These are phyloP conservation scores for Zaprionus vittiger DNA, from an alignment of 1,140 invertebrate genomes.

Conservation along the genomic window DNA sequence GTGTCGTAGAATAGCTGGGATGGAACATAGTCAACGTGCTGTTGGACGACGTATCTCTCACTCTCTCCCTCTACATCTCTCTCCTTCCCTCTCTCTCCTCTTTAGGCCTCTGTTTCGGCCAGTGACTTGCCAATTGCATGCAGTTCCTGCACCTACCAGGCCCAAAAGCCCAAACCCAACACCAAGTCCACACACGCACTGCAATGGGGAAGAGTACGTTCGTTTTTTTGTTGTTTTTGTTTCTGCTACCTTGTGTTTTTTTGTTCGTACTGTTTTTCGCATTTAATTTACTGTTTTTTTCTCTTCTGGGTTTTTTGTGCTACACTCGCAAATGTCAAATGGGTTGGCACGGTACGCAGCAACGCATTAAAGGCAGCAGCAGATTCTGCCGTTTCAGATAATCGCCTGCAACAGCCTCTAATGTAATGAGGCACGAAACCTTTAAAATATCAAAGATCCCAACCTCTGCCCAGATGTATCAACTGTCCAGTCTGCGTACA, in stretches of 20 bases:
- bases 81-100: neutral
- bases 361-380: conserved; percentile 60
- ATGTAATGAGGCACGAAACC: conserved; percentile 52
- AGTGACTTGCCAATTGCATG: conserved; percentile 43
- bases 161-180: neutral
- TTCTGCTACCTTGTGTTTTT: conserved; percentile 28
- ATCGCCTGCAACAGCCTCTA: conserved; percentile 38
- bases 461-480: conserved; percentile 25
- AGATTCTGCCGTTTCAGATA: conserved; percentile 40
- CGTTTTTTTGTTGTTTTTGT: conserved; percentile 19
- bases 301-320: conserved; percentile 22
- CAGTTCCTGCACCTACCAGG: conserved; percentile 31
- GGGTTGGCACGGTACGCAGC: conserved; percentile 63
- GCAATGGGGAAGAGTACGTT: neutral
- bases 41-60: neutral
- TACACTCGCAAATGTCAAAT: conserved; percentile 65
- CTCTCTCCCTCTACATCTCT: neutral
- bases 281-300: conserved; percentile 68
- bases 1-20: neutral
- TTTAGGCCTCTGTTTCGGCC: conserved; percentile 2
- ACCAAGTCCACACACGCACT: conserved; percentile 1
- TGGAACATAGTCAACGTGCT: neutral
- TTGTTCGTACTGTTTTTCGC: conserved; percentile 33
- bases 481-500: neutral
- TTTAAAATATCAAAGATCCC: conserved; percentile 13